A percentile compares a stretch with the other conserved stretches of the same genome.
phyloP scores from a whole-genome alignment of 64 coral and sea anemone genomes.

The Pachyseris speciosa region DNA sequence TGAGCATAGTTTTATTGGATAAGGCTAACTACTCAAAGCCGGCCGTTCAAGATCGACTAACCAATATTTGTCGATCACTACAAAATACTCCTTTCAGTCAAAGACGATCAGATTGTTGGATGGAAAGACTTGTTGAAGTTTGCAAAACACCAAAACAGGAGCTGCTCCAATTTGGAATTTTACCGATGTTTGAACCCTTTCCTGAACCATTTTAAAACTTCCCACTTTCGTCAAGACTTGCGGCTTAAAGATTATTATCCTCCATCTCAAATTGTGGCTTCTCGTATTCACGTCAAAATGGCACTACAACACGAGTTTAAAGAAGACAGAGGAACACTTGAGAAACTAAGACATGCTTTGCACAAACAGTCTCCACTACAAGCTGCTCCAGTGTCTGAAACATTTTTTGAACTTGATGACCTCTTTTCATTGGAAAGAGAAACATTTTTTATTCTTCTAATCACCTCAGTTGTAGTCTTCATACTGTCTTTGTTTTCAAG shows the following conservation, averaged over 20 bases:
- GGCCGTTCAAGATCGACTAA: neutral
- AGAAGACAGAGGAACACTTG: neutral
- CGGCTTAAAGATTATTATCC: neutral
- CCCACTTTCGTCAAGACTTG: neutral
- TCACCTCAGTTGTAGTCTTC: neutral
- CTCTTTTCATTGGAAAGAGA: neutral
- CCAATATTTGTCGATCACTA: neutral
- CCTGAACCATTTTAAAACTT: neutral
- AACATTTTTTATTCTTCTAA: neutral
- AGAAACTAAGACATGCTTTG: slow-evolving; percentile 6
- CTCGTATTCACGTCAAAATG: slow-evolving; percentile 3
- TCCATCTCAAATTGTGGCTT: neutral
- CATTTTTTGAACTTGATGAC: neutral
- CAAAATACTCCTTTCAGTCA: neutral
- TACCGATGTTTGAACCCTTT: neutral
- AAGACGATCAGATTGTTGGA: neutral
- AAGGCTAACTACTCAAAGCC: neutral
- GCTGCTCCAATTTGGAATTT: slow-evolving; percentile 11
- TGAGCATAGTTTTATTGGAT: neutral
- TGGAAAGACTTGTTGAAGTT: neutral
- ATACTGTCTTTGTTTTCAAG: neutral
- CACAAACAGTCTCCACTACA: neutral
- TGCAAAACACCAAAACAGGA: neutral
- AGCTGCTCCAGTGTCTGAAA: neutral
- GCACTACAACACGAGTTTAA: neutral